Conservation (phyloP, 1,140 invertebrate species). For the Drosophila mauritiana region DNA sequence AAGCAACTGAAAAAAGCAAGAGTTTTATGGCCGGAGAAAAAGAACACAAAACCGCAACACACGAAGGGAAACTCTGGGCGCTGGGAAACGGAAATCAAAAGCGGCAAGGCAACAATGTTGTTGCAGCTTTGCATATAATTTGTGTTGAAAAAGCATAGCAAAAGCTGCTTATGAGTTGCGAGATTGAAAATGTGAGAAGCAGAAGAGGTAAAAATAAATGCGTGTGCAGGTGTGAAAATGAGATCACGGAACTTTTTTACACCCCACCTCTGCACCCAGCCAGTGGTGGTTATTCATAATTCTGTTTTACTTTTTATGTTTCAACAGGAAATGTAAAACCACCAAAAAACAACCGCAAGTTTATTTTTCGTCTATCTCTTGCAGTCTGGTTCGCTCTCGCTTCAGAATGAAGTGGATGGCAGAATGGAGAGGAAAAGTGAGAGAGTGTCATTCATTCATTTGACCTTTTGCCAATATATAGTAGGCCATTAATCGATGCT, state of each 20-base stretch:
- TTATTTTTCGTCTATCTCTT: constrained; percentile 13
- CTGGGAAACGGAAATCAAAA: constrained; percentile 84
- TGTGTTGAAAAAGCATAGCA: constrained; percentile 66
- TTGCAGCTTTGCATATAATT: constrained; percentile 79
- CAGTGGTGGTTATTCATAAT: constrained; percentile 75
- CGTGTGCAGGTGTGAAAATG: constrained; percentile 73
- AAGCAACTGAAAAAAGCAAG: constrained; percentile 55
- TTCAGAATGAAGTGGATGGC: constrained; percentile 6
- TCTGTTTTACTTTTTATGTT: constrained; percentile 24
- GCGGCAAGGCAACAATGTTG: constrained; percentile 69
- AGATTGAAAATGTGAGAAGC: constrained; percentile 69
- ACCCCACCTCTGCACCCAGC: background rate
- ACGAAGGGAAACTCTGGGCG: constrained; percentile 68
- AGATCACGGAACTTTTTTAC: constrained; percentile 64
- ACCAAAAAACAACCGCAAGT: constrained; percentile 69
- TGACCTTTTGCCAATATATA: constrained; percentile 54
- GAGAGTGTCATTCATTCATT: constrained; percentile 51
- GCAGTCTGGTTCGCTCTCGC: background rate
- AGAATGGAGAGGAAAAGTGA: background rate
- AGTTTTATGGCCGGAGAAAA: constrained; percentile 63
- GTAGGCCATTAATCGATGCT: constrained; percentile 44
- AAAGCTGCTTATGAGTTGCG: constrained; percentile 71
- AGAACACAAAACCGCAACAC: constrained; percentile 61
- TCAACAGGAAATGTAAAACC: constrained; percentile 79
- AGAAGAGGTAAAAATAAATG: constrained; percentile 48